phyloP scores from a whole-genome alignment of 2,113 vertebrate genomes.

The Cololabis saira region DNA sequence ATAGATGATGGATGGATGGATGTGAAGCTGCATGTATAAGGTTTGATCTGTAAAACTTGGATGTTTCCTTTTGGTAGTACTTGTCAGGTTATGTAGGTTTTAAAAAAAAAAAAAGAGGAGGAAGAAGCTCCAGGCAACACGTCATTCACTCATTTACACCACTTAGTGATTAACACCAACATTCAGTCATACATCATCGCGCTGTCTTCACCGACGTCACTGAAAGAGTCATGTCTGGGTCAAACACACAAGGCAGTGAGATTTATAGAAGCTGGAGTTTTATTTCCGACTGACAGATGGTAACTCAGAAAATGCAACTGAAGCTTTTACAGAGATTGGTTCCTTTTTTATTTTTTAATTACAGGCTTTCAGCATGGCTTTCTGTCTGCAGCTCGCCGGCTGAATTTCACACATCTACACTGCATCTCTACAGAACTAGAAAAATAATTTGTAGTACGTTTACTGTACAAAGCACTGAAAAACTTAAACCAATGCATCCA shows the following conservation, averaged over 20 bases:
- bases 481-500: conserved; percentile 5
- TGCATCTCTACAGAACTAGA: too few species aligned
- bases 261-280: too few species aligned
- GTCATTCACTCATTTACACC: conserved; percentile 52
- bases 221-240: conserved; percentile 13
- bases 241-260: conserved; percentile 26
- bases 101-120: too few species aligned
- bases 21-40: too few species aligned
- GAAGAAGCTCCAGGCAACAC: conserved; percentile 16
- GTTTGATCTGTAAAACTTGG: too few species aligned
- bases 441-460: background rate
- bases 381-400: background rate
- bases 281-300: background rate
- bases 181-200: conserved; percentile 38
- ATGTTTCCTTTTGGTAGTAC: too few species aligned
- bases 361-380: background rate
- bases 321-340: background rate
- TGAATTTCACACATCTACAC: too few species aligned
- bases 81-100: background rate
- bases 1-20: too few species aligned
- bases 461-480: conserved; percentile 1
- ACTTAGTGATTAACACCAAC: conserved; percentile 39
- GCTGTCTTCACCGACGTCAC: conserved; percentile 11
- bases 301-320: background rate
- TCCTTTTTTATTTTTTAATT: background rate